Percentiles rank a stretch among this genome's conserved stretches.
Evolutionary conservation across 2,113 vertebrate genomes (phyloP).

Genomic region (Tyrannus savana): DNA sequence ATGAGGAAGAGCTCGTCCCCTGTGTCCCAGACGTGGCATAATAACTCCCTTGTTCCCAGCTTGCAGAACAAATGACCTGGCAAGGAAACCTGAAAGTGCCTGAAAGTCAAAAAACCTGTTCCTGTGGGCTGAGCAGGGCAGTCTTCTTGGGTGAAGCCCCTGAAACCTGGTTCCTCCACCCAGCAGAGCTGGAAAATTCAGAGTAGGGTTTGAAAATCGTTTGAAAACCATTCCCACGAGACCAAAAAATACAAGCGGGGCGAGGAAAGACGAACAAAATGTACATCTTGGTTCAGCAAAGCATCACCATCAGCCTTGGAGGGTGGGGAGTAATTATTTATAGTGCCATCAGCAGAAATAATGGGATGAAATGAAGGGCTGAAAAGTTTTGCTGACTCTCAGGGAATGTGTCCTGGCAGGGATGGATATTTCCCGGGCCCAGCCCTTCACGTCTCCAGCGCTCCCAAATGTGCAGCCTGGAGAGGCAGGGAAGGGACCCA

Average conservation of each 20-base stretch:
- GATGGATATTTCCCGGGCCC: not conserved
- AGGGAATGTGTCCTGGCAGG: constrained; percentile 25
- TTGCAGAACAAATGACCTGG: not conserved
- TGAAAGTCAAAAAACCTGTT: not conserved
- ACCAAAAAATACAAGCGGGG: not conserved
- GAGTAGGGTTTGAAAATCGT: not conserved
- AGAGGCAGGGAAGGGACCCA: not conserved
- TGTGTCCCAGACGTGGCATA: not conserved
- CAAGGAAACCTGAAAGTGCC: not conserved
- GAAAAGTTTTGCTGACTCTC: constrained; percentile 67
- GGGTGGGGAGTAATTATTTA: constrained; percentile 64
- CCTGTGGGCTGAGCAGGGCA: not conserved
- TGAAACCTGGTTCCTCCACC: not conserved
- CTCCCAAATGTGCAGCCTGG: not conserved
- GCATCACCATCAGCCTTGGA: constrained; percentile 1
- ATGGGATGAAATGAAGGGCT: constrained; percentile 51
- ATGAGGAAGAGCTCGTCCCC: not conserved
- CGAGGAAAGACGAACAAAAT: not conserved
- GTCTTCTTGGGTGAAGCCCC: not conserved
- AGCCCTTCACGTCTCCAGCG: not conserved
- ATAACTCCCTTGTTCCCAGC: constrained; percentile 45
- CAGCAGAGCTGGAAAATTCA: not conserved
- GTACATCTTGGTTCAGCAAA: constrained; percentile 21
- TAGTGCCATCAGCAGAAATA: constrained; percentile 59
- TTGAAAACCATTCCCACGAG: not conserved